Evolutionary conservation across 2,797 vertebrate species (phyloP), one percentile per base, ranked within the genome.

Genomic region (Acanthurus lineatus): DNA sequence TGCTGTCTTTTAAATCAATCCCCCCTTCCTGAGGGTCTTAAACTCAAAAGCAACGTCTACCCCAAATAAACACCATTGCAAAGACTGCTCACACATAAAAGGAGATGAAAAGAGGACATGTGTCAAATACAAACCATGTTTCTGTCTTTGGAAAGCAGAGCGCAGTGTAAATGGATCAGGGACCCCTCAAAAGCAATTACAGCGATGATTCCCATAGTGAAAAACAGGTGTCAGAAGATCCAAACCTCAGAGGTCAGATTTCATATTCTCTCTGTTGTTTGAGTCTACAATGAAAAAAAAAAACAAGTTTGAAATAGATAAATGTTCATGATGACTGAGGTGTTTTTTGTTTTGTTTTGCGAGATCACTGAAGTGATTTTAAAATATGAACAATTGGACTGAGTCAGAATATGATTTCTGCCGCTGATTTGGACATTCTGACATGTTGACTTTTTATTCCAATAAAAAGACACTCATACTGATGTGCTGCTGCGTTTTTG

Each of bases 171-270:
- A 92, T 83, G 88, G 90, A 90, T 93, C 84, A 82, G 91, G 90
- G 90, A 89, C 64, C 81, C 67, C 88, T 90, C 91, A 73, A 87
- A 93, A 91, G 91, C 91, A 93, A 94, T 94, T 93, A 92, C 84
- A 49, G 66, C 73, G 51, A 16, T n/a, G 68, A 88, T 79, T 84
- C 88, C 85, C 88, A 69, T 14, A 51, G 88, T 77, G 79, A 86
- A 88, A 89, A 92, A 86, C 86, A 87, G 76, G 80, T 86, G 90
- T 90, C 90, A 86, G 61, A 89, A 85, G 78, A 91, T 78, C 77
- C 76, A 79, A 82, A 83, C 79, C 88, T 81, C 85, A 9, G 63
- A 77, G 91, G 86, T 88, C 86, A 83, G 68, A 84, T 81, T 86
- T 87, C 69, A 79, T 75, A 86, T 91, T 90, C 72, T 70, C 42